Percentiles rank a stretch among this genome's conserved stretches.
These are phyloP conservation scores for Ichneumoninae sp. DNA, from an alignment of 2,888 invertebrate species.

Conservation along the genomic window DNA sequence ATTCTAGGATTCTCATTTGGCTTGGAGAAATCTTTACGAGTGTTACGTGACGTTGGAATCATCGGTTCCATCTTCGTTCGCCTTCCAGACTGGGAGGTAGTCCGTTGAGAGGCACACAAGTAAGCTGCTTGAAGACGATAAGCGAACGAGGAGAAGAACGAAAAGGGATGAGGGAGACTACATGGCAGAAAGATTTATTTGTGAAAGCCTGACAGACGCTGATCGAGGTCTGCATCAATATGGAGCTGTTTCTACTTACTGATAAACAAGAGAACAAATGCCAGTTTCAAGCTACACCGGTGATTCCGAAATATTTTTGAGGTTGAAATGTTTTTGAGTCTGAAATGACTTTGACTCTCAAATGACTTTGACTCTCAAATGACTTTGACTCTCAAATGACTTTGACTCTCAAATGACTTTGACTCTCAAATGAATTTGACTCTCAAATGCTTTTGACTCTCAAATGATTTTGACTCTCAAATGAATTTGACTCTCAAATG, in stretches of 20 bases:
- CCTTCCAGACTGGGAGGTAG: constrained; percentile 2
- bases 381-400: too few relatives aligned
- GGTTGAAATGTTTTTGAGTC: too few relatives aligned
- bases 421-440: too few relatives aligned
- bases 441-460: too few relatives aligned
- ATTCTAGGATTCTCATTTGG: constrained; percentile 42
- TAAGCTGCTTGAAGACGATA: constrained; percentile 19
- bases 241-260: constrained; percentile 17
- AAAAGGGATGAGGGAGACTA: constrained; percentile 14
- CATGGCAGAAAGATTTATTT: constrained; percentile 35
- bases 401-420: too few relatives aligned
- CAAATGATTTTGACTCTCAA: too few relatives aligned
- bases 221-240: constrained; percentile 25
- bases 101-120: background rate
- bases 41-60: constrained; percentile 49
- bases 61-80: background rate
- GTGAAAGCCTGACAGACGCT: constrained; percentile 19
- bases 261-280: background rate
- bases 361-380: too few relatives aligned
- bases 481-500: too few relatives aligned
- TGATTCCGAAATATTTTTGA: too few relatives aligned
- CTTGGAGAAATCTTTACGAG: constrained; percentile 57
- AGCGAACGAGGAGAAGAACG: background rate
- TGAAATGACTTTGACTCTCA: too few relatives aligned
- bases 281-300: too few relatives aligned